Evolutionary conservation across 1,140 invertebrate species (phyloP), one percentile per base, ranked within the genome.

Genomic region (Hyles vespertilio): DNA sequence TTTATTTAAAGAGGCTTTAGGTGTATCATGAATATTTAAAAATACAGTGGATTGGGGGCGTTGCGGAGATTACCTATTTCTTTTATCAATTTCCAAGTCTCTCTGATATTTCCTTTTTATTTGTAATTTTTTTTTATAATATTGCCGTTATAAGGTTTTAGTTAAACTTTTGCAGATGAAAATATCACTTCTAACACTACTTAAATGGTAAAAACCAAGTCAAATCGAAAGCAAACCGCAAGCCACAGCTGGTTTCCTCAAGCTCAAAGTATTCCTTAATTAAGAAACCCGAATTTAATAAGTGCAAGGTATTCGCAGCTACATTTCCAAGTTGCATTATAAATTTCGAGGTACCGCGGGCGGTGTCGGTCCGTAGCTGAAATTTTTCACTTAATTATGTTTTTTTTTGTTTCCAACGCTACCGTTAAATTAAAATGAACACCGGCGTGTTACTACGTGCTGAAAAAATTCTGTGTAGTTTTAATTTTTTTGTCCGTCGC

Each of bases 381-480:
- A 54, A 54, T 43, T 54, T 54, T 54, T 54, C 52, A n/a, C 43
- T 54, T 54, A 54, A 54, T 54, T 54, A 44, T 54, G 8, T 40
- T 5, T 40, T 48, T 54, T 54, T 54, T 44, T 12, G 5, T 44
- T 54, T 45, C 12, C 11, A 44, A 54, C n/a, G 12, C 52, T 11
- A 54, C 34, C 40, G 52, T 45, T 54, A 54, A 48, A 48, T 48
- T 48, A 48, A 48, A 54, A 54, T 43, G 52, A 54, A 22, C 52
- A 11, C 36, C 52, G 8, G 44, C 44, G 52, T 6, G 40, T 54
- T 54, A n/a, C 52, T 22, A 44, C 36, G 52, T 12, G 40, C 40
- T 54, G 36, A 40, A 34, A 12, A 45, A 48, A 48, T 5, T 5
- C 36, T 11, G 8, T 48, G 12, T 48, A 48, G 2, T 11, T 11